Percentiles rank a stretch among this genome's conserved stretches.
Conservation (phyloP, 1,140 invertebrate genomes). For the Achatina immaculata region DNA sequence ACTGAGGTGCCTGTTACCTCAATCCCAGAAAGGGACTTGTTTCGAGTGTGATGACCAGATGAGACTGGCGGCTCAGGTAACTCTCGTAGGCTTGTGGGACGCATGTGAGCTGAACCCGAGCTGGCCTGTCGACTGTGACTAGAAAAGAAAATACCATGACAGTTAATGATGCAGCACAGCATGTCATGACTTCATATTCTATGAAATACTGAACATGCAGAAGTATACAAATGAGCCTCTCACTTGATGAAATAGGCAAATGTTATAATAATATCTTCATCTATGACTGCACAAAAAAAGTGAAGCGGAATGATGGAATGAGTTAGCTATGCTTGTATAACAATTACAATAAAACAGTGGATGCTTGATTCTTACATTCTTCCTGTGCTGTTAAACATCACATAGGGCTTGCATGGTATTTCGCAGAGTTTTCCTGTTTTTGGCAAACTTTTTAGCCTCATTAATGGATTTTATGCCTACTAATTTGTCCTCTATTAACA, state of each 20-base stretch:
- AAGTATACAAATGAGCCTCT: not conserved
- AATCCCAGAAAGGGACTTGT: conserved; percentile 29
- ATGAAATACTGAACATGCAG: not conserved
- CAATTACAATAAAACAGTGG: too few species aligned
- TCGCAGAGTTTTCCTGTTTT: too few species aligned
- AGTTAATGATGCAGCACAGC: too few species aligned
- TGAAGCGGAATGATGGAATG: too few species aligned
- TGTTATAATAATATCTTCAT: not conserved
- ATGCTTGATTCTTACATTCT: too few species aligned
- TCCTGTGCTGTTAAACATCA: too few species aligned
- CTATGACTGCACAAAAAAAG: not conserved
- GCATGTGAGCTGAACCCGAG: conserved; percentile 40
- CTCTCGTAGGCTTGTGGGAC: conserved; percentile 50
- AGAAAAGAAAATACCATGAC: conserved; percentile 5
- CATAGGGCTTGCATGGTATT: too few species aligned
- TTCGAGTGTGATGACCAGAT: conserved; percentile 33
- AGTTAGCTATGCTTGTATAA: not conserved
- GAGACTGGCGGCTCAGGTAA: conserved; percentile 47
- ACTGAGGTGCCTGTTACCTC: not conserved
- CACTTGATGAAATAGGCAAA: not conserved
- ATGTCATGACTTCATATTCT: not conserved
- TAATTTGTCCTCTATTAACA: too few species aligned
- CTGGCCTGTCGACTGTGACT: conserved; percentile 47
- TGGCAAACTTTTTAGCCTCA: too few species aligned
- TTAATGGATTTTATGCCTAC: too few species aligned